Percentiles rank a stretch among this genome's conserved stretches.
phyloP scores from a whole-genome alignment of 1,140 invertebrate species.

The Drosophila seguyi region DNA sequence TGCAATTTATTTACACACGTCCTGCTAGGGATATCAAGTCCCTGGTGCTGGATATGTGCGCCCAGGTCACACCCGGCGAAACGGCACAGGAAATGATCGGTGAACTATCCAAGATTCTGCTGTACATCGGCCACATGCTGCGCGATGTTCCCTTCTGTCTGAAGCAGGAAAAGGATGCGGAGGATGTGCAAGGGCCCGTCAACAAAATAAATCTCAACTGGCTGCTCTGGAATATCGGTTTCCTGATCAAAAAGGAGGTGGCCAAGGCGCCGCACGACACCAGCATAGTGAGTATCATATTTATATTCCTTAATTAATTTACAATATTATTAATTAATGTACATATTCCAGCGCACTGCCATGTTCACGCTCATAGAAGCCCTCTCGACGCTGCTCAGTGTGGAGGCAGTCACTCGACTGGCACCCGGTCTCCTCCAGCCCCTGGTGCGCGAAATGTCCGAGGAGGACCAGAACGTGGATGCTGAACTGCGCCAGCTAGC shows the following conservation, averaged over 20 bases:
- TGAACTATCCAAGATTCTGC: constrained; percentile 90
- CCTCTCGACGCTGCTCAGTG: constrained; percentile 87
- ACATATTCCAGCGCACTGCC: constrained; percentile 87
- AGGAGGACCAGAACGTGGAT: constrained; percentile 86
- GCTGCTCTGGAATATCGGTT: constrained; percentile 87
- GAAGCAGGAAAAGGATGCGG: constrained; percentile 60
- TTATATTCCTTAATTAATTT: too few relatives aligned
- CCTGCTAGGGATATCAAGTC: constrained; percentile 88
- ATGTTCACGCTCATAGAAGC: constrained; percentile 92
- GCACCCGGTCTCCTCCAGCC: constrained; percentile 87
- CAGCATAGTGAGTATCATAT: constrained; percentile 85
- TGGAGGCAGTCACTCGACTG: constrained; percentile 85
- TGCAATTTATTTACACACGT: constrained; percentile 88
- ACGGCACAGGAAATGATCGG: constrained; percentile 88
- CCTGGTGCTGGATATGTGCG: constrained; percentile 90
- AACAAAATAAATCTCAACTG: constrained; percentile 86
- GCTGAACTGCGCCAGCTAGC: constrained; percentile 87
- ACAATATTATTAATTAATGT: not conserved
- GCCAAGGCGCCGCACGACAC: constrained; percentile 85
- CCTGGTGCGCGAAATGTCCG: constrained; percentile 89
- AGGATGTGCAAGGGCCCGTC: constrained; percentile 23
- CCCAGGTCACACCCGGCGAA: constrained; percentile 89
- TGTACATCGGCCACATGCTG: constrained; percentile 89
- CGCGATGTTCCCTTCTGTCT: constrained; percentile 85
- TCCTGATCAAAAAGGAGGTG: constrained; percentile 88